A percentile compares a stretch with the other conserved stretches of the same genome.
phyloP scores from a whole-genome alignment of 2,888 invertebrate species.

The Lucinisca nassula region DNA sequence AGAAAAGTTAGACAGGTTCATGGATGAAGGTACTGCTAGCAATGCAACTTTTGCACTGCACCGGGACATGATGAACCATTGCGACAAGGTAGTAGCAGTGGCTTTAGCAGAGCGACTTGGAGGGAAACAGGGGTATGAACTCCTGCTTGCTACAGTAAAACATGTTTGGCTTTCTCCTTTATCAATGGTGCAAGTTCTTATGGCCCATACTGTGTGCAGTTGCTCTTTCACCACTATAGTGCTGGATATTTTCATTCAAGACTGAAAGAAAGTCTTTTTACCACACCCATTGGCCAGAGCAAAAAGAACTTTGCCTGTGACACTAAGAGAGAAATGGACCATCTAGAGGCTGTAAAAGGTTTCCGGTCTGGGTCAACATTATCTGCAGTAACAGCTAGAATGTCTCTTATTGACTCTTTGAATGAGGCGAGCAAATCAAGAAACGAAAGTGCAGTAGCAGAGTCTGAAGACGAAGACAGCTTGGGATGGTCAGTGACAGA shows the following conservation, averaged over 20 bases:
- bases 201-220: constrained; percentile 23
- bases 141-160: constrained; percentile 23
- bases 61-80: constrained; percentile 44
- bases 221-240: background rate
- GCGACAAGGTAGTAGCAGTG: constrained; percentile 34
- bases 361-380: constrained; percentile 45
- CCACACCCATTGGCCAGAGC: constrained; percentile 1
- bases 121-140: constrained; percentile 1
- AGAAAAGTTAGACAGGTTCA: background rate
- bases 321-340: constrained; percentile 41
- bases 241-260: constrained; percentile 10
- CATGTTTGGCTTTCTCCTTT: constrained; percentile 36
- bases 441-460: background rate
- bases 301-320: constrained; percentile 20
- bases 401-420: constrained; percentile 55
- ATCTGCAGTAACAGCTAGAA: constrained; percentile 35
- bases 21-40: constrained; percentile 11
- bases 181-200: constrained; percentile 27
- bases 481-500: constrained; percentile 25
- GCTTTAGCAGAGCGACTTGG: constrained; percentile 24
- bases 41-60: constrained; percentile 45
- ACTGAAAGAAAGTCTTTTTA: constrained; percentile 1
- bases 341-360: constrained; percentile 36
- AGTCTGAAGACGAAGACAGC: background rate
- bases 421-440: background rate